Base-by-base conservation (phyloP, 2,888 invertebrate genomes). In the Amphimallon solstitiale region DNA sequence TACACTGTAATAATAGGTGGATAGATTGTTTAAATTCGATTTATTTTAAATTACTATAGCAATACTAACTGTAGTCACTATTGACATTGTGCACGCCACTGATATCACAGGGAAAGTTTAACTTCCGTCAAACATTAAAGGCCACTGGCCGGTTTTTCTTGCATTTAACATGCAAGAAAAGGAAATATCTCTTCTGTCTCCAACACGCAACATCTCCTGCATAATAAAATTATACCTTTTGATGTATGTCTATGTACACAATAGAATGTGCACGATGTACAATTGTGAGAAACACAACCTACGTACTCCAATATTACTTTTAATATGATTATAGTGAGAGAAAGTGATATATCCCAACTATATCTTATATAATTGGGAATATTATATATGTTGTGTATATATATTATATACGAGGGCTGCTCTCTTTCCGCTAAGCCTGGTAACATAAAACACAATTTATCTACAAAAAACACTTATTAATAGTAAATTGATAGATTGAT, bases 71-170 rank as follows among this genome's bases (percentile, higher is more conserved):
- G 6, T 23, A 9, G 23, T 21, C 29, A 12, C 12, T 5, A 12
- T 48, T 21, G 48, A 35, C 35, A n/a, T 51, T 34, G 40, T 5
- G 29, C n/a, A 56, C 56, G 56, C 56, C 43, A 56, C 56, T 56
- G 56, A 23, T 56, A 43, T 14, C 12, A 40, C 64, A 66, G 70
- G 68, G 70, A 70, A 70, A 70, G 70, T 70, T 63, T 51, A 45
- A 66, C 63, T 68, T 70, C 70, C 70, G 70, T 65, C 67, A 69
- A 63, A 64, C 23, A 12, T 52, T 37, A 70, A 68, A 70, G 68
- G 70, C 68, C 70, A 68, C 46, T 70, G 70, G 65, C 68, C 70
- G 66, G 63, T 49, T 56, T 29, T 56, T 23, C 14, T 56, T 40
- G n/a, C 21, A 23, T 10, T 56, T 40, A 56, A 40, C 56, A 23